Evolutionary conservation across 2,797 vertebrate species (phyloP), one percentile per base, ranked within the genome.

Genomic region (Poeciliopsis presidionis): DNA sequence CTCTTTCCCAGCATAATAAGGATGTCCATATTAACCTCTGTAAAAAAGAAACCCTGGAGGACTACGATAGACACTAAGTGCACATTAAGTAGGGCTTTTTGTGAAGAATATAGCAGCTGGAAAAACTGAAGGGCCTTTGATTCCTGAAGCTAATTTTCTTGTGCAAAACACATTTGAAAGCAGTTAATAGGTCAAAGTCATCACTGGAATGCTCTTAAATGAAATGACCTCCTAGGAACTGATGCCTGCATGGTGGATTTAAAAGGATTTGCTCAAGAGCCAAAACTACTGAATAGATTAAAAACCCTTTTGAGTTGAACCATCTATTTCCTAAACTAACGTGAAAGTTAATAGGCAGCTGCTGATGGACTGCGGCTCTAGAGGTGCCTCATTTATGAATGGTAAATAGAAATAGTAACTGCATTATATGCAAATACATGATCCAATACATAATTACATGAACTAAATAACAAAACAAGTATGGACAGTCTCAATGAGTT

Each of bases 121-220:
- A 28, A 47, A 67, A 67, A 67, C 39, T 73, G 74, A 80, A 81
- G n/a, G 33, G 53, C 65, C 71, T 78, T 75, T 59, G 13, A 25
- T 13, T 75, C 63, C 65, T 75, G 81, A 55, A 76, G 72, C 69
- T 33, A 53, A 72, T 80, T 53, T 75, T 86, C 89, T 85, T 84
- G 71, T 63, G 83, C 79, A 85, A 83, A 73, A 77, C 13, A 59
- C 30, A 14, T 82, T 79, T 78, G 71, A 82, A 84, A 79, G 81
- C 76, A 73, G 74, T 83, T 86, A 82, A 67, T 73, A 87, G 84
- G 78, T 81, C 76, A 74, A 76, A 84, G 45, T 76, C 76, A 89
- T 92, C 88, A 89, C 78, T 86, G 80, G 51, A 53, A 78, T 76
- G 57, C 70, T 91, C 89, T 87, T 90, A 83, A 90, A 84, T 83